A percentile compares a stretch with the other conserved stretches of the same genome.
Conservation (phyloP, 1,140 invertebrate genomes). For the Calosoma granatense region DNA sequence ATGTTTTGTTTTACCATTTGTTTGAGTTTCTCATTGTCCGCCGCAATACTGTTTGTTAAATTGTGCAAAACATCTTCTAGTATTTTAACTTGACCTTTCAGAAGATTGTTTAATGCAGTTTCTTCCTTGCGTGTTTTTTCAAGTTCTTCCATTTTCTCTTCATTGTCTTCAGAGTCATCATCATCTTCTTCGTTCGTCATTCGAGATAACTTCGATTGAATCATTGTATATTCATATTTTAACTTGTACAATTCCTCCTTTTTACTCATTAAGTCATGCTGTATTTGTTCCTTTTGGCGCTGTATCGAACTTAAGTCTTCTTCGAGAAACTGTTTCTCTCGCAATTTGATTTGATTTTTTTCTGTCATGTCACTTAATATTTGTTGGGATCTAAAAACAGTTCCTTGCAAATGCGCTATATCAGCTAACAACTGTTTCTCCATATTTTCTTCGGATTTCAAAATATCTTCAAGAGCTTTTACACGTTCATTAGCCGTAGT, state of each 20-base stretch:
- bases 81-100: constrained; percentile 40
- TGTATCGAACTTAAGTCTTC: constrained; percentile 17
- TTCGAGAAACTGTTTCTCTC: constrained; percentile 20
- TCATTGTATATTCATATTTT: constrained; percentile 29
- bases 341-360: constrained; percentile 20
- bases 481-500: constrained; percentile 21
- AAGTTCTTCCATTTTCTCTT: constrained; percentile 36
- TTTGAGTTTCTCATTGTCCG: constrained; percentile 30
- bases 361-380: constrained; percentile 19
- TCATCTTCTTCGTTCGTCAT: constrained; percentile 21
- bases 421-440: constrained; percentile 20
- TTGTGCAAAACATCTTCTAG: constrained; percentile 43
- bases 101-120: constrained; percentile 30
- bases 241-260: constrained; percentile 33
- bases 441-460: constrained; percentile 22
- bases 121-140: constrained; percentile 33
- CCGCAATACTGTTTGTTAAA: constrained; percentile 31
- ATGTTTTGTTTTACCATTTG: neutral
- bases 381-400: constrained; percentile 22
- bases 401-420: constrained; percentile 22
- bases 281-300: constrained; percentile 20
- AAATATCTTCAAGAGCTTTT: constrained; percentile 23
- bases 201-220: constrained; percentile 26
- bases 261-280: constrained; percentile 31
- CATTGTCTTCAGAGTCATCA: constrained; percentile 31